These are phyloP conservation scores for Chymomyza costata DNA, from an alignment of 1,140 invertebrate species.

Conservation along the genomic window DNA sequence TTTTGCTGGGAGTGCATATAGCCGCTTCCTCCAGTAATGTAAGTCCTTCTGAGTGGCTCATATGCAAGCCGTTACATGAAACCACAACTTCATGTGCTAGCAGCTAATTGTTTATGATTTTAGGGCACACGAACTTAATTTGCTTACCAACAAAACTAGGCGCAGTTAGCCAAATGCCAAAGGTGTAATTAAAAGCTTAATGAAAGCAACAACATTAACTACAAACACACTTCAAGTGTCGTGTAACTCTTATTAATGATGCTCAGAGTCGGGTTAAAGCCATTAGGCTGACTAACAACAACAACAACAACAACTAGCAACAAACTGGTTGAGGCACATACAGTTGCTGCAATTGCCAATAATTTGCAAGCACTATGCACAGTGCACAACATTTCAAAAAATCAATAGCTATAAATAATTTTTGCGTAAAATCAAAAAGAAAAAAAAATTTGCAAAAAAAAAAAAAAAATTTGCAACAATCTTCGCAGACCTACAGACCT, in stretches of 20 bases:
- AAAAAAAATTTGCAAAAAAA: background rate
- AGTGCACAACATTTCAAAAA: conserved; percentile 36
- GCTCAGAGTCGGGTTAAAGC: conserved; percentile 38
- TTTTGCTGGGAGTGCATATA: no score
- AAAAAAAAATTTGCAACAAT: conserved; percentile 24
- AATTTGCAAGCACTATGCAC: conserved; percentile 17
- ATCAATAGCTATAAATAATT: conserved; percentile 40
- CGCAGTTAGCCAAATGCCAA: conserved; percentile 54
- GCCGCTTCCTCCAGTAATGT: no score
- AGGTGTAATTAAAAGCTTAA: conserved; percentile 66
- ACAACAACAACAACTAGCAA: conserved; percentile 19
- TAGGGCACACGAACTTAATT: conserved; percentile 6
- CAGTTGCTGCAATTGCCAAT: conserved; percentile 46
- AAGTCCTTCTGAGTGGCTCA: no score
- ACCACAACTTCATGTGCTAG: no score
- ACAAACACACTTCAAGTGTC: conserved; percentile 27
- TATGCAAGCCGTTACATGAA: no score
- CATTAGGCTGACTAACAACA: conserved; percentile 42
- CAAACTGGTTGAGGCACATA: conserved; percentile 44
- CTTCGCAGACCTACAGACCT: conserved; percentile 61
- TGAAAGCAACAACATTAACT: conserved; percentile 30
- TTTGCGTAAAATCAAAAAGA: conserved; percentile 13
- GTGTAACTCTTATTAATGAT: conserved; percentile 61
- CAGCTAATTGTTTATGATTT: no score
- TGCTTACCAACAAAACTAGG: conserved; percentile 8